These are phyloP conservation scores for Drosophila mettleri DNA, from an alignment of 2,888 invertebrate genomes.

Conservation along the genomic window DNA sequence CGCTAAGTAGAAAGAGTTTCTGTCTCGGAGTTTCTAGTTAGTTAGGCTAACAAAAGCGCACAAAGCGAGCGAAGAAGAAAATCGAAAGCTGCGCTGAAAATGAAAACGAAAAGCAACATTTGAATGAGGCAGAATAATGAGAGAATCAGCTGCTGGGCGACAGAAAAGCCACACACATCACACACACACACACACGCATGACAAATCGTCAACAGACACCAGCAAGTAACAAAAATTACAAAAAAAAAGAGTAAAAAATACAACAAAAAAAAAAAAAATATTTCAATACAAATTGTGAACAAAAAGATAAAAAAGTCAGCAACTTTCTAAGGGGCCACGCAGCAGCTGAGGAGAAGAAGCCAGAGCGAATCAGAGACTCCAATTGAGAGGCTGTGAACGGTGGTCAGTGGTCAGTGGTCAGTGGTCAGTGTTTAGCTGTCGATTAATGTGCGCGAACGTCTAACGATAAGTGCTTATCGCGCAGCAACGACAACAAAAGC, in stretches of 20 bases:
- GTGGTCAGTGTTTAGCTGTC: slow-evolving; percentile 43
- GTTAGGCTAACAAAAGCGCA: slow-evolving; percentile 17
- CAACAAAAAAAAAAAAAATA: neutral
- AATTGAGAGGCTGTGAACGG: slow-evolving; percentile 27
- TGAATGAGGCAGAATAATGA: slow-evolving; percentile 28
- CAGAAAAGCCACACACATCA: slow-evolving; percentile 24
- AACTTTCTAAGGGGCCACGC: slow-evolving; percentile 40
- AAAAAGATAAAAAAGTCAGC: slow-evolving; percentile 14
- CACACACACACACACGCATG: neutral
- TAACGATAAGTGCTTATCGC: slow-evolving; percentile 21
- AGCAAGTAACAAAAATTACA: slow-evolving; percentile 32
- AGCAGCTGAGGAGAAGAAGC: slow-evolving; percentile 17
- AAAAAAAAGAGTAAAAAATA: slow-evolving; percentile 17
- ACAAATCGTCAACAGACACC: slow-evolving; percentile 24
- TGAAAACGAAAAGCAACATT: slow-evolving; percentile 18
- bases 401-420: slow-evolving; percentile 45
- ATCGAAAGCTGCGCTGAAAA: slow-evolving; percentile 54
- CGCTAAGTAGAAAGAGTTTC: neutral
- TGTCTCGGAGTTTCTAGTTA: slow-evolving; percentile 8
- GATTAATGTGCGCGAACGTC: slow-evolving; percentile 41
- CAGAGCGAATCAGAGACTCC: slow-evolving; percentile 14
- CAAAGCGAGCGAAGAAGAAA: slow-evolving; percentile 51
- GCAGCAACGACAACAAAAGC: slow-evolving; percentile 29
- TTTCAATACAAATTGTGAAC: slow-evolving; percentile 22
- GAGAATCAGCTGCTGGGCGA: slow-evolving; percentile 27